Evolutionary conservation across 2,113 vertebrate species (phyloP), one percentile per base, ranked within the genome.

Genomic region (Ceuthmochares aereus): DNA sequence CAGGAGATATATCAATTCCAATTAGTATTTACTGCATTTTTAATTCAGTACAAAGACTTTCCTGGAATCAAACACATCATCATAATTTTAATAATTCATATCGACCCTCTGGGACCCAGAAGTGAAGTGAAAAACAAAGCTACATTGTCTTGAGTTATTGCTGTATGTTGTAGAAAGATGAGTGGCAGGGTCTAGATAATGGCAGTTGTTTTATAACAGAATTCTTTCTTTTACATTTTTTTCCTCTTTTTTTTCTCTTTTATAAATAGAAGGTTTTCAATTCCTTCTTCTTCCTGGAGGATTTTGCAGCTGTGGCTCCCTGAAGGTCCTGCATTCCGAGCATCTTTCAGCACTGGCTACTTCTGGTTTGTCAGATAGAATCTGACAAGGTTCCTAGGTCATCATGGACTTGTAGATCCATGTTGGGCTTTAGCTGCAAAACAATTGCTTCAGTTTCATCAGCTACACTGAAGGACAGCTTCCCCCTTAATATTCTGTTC

Each of bases 21-120:
- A 70, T 87, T 94, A 91, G 4, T 13, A 27, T 85, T 87, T 87
- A 58, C 42, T 73, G 62, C 27, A 80, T 92, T 91, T 88, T 90
- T 74, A 88, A 67, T 92, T 92, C 56, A 88, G 79, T 59, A 88
- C 72, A 81, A 92, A 96, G 34, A 26, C 43, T 60, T 93, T 58
- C 55, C 60, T 92, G 85, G 52, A 93, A 88, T 78, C 37, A 86
- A 90, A 81, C 6, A 72, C 67, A 43, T 21, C 21, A 80, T 59
- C 34, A 59, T 32, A 42, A 75, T 90, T 91, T 74, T 75, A 60
- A 49, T 88, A 78, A 86, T 90, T 88, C 21, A 72, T 29, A 26
- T 32, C 81, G 51, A 23, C 12, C 74, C 45, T 49, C 69, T 87
- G 81, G 49, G 62, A 70, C n/a, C 36, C 27, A 89, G 72, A 90